A percentile compares a stretch with the other conserved stretches of the same genome.
phyloP scores from a whole-genome alignment of 2,797 vertebrate genomes.

The Rhadinocentrus ornatus region DNA sequence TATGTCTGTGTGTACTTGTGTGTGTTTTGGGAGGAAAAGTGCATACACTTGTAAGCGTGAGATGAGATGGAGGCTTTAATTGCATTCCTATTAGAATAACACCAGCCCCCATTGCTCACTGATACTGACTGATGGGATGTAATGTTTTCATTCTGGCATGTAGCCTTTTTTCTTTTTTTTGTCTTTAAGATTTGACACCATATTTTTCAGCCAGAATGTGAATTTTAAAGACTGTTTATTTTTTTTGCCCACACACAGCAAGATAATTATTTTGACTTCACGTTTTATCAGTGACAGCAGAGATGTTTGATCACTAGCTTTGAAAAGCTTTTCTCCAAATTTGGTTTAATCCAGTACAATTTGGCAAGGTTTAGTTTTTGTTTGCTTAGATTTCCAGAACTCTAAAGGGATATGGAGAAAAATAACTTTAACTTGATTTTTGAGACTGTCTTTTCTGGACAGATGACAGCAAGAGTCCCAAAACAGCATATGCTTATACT shows the following conservation, averaged over 20 bases:
- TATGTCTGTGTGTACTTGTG: constrained; percentile 42
- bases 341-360: constrained; percentile 37
- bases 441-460: neutral
- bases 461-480: neutral
- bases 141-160: constrained; percentile 71
- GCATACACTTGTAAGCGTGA: constrained; percentile 49
- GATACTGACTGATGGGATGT: constrained; percentile 68
- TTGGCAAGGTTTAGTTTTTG: constrained; percentile 34
- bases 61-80: constrained; percentile 81
- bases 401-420: constrained; percentile 24
- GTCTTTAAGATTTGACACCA: constrained; percentile 61
- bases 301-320: constrained; percentile 48
- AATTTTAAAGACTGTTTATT: constrained; percentile 53
- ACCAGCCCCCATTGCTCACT: constrained; percentile 61
- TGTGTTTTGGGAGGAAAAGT: constrained; percentile 46
- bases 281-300: constrained; percentile 51
- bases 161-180: constrained; percentile 57
- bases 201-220: constrained; percentile 61
- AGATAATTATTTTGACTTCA: constrained; percentile 53
- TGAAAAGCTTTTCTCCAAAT: constrained; percentile 37
- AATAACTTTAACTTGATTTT: constrained; percentile 16
- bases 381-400: constrained; percentile 28
- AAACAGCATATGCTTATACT: neutral
- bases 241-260: constrained; percentile 43
- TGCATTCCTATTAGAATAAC: constrained; percentile 75